phyloP scores from a whole-genome alignment of 2,113 vertebrate species.

The Neofelis nebulosa region DNA sequence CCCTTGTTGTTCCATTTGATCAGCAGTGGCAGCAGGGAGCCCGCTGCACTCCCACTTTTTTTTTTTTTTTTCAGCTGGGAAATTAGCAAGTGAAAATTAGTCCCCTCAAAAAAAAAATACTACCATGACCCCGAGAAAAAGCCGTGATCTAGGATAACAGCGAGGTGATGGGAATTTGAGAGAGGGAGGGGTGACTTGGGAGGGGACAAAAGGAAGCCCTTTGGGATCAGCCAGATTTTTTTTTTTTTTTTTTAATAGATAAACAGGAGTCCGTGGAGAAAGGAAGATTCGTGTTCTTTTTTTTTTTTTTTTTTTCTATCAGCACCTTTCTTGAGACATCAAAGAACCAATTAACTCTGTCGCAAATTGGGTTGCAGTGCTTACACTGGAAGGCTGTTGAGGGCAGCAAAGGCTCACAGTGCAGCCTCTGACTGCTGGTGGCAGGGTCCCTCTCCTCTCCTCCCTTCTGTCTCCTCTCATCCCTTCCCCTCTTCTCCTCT shows the following conservation, averaged over 20 bases:
- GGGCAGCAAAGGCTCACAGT: constrained; percentile 89
- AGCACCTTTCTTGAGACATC: constrained; percentile 94
- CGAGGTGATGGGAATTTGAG: constrained; percentile 71
- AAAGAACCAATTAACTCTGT: constrained; percentile 98
- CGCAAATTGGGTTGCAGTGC: constrained; percentile 92
- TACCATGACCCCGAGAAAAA: constrained; percentile 83
- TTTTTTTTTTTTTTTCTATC: constrained; percentile 83
- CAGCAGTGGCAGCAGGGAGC: constrained; percentile 95
- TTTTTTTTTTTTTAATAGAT: constrained; percentile 71
- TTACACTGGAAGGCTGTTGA: constrained; percentile 91
- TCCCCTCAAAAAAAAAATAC: constrained; percentile 67
- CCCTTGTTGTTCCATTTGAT: constrained; percentile 99
- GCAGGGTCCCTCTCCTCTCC: constrained; percentile 68
- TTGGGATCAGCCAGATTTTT: constrained; percentile 63
- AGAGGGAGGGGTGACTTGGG: constrained; percentile 49
- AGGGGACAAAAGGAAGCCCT: constrained; percentile 56
- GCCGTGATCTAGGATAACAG: constrained; percentile 76
- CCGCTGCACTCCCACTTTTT: constrained; percentile 86
- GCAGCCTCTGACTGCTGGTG: constrained; percentile 80
- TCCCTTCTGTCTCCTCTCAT: neutral
- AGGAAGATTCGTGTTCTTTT: constrained; percentile 77
- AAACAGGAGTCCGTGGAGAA: constrained; percentile 82
- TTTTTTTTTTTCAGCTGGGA: constrained; percentile 76
- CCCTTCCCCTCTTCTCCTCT: neutral
- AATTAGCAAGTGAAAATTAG: constrained; percentile 88